Evolutionary conservation across 2,888 invertebrate genomes (phyloP), one percentile per base, ranked within the genome.

Genomic region (Apotomis turbidana): DNA sequence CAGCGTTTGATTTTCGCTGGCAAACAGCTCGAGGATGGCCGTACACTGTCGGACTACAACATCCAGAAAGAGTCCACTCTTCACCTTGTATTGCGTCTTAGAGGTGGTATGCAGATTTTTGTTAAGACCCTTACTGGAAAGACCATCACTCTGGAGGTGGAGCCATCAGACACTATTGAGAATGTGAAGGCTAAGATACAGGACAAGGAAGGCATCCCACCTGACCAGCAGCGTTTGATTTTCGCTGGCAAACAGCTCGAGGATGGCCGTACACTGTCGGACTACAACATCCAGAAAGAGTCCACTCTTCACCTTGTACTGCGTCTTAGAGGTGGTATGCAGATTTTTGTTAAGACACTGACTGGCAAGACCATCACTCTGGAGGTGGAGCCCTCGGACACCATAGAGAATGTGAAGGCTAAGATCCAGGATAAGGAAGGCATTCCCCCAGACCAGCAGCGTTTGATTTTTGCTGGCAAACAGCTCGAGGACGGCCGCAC

Each of bases 61-160:
- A 74, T 74, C 6, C 74, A 74, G 12, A 74, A 74, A 12, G 74
- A 74, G 4, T 71, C 74, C 10, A 71, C 74, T 0, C 27, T 71
- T 0, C 74, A 71, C 49, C 61, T 74, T 13, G 69, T 70, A 5
- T 63, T 70, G 49, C 75, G 75, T 38, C 74, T 75, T 4, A 79
- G 89, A 4, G 88, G 88, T 62, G 88, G 88, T 10, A 75, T 75
- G 74, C 74, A 76, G n/a, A 76, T 75, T n/a, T 76, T 76, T 10
- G 76, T 76, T 0, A 76, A 76, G 55, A 76, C 76, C 36, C 52
- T 76, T 0, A 76, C 76, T 44, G 76, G 76, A 3, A 76, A 76
- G 12, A 76, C 76, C 2, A 76, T 76, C 54, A 76, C 76, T 46
- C 51, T 76, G 13, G 75, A 75, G 49, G 75, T 75, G 0, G 75